Conservation (phyloP, 1,140 invertebrate genomes). For the Vanessa tameamea region DNA sequence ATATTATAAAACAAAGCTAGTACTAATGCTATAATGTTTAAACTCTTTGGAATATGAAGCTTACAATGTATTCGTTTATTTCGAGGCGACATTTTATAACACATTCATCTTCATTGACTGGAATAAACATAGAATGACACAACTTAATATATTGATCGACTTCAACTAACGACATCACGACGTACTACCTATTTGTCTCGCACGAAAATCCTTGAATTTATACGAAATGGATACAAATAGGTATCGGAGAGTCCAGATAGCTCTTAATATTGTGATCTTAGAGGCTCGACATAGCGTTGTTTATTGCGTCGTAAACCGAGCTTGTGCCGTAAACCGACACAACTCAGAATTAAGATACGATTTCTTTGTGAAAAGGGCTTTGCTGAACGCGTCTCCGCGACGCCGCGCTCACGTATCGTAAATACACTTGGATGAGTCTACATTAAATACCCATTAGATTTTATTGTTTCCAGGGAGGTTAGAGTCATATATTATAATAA, state of each 20-base stretch:
- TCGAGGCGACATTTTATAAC: neutral
- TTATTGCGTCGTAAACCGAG: slow-evolving; percentile 69
- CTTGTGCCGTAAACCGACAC: slow-evolving; percentile 63
- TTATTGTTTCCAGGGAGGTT: neutral
- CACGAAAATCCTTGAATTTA: slow-evolving; percentile 58
- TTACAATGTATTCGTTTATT: too few species aligned
- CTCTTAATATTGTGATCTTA: slow-evolving; percentile 62
- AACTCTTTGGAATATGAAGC: too few species aligned
- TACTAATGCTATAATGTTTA: too few species aligned
- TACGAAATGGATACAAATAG: slow-evolving; percentile 64
- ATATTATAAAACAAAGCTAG: too few species aligned
- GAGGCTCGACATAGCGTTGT: slow-evolving; percentile 58
- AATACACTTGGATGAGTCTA: slow-evolving; percentile 13
- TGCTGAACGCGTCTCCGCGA: slow-evolving; percentile 28
- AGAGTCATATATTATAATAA: neutral
- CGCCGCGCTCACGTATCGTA: slow-evolving; percentile 25
- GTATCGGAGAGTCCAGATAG: slow-evolving; percentile 48
- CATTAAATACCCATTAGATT: slow-evolving; percentile 20
- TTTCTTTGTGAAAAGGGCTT: slow-evolving; percentile 46
- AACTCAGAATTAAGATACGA: slow-evolving; percentile 66
- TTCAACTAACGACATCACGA: slow-evolving; percentile 50
- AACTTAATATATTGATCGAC: slow-evolving; percentile 18
- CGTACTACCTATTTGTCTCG: slow-evolving; percentile 39
- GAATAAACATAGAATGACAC: slow-evolving; percentile 1
- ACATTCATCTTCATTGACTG: neutral